These are phyloP conservation scores for Vanessa atalanta DNA, from an alignment of 1,140 invertebrate species.

Conservation along the genomic window DNA sequence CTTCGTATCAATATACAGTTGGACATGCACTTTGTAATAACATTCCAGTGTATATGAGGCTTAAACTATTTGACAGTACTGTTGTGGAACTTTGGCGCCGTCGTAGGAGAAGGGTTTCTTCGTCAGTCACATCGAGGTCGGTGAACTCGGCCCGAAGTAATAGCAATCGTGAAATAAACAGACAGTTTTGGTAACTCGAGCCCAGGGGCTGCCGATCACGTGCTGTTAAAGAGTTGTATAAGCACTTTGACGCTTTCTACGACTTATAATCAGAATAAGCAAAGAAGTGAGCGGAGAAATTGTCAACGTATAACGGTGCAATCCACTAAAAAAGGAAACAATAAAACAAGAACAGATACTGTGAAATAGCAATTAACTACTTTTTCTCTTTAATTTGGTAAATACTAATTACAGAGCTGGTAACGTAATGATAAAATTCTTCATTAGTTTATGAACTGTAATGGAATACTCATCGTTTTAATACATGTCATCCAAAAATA, in stretches of 20 bases:
- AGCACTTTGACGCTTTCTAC: conserved; percentile 71
- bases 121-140: conserved; percentile 40
- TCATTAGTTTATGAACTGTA: neutral
- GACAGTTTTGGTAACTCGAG: conserved; percentile 50
- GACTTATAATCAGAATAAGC: conserved; percentile 64
- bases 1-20: neutral
- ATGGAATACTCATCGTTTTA: neutral
- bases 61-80: conserved; percentile 14
- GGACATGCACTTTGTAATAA: neutral
- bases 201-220: conserved; percentile 31
- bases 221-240: conserved; percentile 64
- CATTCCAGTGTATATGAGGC: neutral
- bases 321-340: conserved; percentile 54
- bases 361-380: conserved; percentile 44
- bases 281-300: conserved; percentile 74
- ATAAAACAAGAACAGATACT: conserved; percentile 51
- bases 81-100: neutral
- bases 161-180: conserved; percentile 55
- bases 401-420: conserved; percentile 34
- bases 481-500: too few species aligned
- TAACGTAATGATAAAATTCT: conserved; percentile 28
- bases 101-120: neutral
- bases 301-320: conserved; percentile 64
- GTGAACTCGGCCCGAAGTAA: conserved; percentile 50
- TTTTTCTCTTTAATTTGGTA: conserved; percentile 42